A percentile compares a stretch with the other conserved stretches of the same genome.
Evolutionary conservation across 2,113 vertebrate species (phyloP).

Genomic region (Calyptommatus sinebrachiatus): DNA sequence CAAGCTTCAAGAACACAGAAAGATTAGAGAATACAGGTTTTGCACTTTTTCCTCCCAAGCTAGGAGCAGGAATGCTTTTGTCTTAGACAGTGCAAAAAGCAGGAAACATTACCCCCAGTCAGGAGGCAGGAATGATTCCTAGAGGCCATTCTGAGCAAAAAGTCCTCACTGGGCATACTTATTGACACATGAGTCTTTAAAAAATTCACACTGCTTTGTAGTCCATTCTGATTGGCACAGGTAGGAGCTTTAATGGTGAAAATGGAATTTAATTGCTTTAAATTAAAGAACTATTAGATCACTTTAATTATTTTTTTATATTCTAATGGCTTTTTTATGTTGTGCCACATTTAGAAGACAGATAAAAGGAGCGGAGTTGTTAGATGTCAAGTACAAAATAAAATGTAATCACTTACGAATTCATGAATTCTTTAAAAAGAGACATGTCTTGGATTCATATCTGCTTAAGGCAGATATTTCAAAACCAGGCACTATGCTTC

Average conservation of each 20-base stretch:
- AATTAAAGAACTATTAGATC: neutral
- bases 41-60: no score
- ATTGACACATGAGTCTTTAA: neutral
- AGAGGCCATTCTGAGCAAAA: no score
- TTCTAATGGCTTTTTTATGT: neutral
- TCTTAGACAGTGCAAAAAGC: no score
- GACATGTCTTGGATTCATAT: neutral
- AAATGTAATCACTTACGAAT: neutral
- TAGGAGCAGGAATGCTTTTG: no score
- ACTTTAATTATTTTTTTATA: neutral
- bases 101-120: no score
- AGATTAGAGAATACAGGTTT: no score
- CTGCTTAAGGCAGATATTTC: no score
- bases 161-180: neutral
- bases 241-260: neutral
- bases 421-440: neutral
- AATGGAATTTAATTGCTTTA: neutral
- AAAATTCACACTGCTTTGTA: neutral
- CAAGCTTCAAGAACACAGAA: no score
- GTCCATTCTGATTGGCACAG: neutral
- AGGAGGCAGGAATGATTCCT: no score
- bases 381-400: neutral
- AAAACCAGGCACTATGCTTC: no score
- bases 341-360: neutral
- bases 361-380: neutral